Conservation (phyloP, 2,888 invertebrate species). For the Masnerella sp. region DNA sequence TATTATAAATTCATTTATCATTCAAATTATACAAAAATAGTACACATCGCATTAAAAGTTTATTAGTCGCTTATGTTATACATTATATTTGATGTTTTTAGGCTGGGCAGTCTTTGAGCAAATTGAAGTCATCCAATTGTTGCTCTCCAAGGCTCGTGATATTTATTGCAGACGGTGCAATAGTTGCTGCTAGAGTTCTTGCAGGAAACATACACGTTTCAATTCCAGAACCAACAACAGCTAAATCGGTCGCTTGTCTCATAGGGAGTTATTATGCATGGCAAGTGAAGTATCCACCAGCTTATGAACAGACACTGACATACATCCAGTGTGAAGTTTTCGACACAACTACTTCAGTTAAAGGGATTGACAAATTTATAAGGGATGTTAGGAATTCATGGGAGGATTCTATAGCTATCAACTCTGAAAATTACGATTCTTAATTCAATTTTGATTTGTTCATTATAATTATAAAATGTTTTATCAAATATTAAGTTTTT, state of each 20-base stretch:
- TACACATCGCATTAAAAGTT: no score
- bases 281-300: not conserved
- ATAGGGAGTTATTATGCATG: not conserved
- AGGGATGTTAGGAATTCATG: not conserved
- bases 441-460: no score
- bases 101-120: no score
- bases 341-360: not conserved
- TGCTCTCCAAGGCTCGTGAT: slow-evolving; percentile 3
- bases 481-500: no score
- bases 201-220: not conserved
- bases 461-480: no score
- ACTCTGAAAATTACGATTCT: no score
- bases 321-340: slow-evolving; percentile 1
- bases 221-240: not conserved
- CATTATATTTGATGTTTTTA: no score
- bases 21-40: no score
- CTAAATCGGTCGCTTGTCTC: not conserved
- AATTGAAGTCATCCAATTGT: no score
- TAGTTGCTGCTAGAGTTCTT: not conserved
- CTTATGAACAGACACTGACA: not conserved
- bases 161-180: not conserved
- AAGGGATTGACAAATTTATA: not conserved
- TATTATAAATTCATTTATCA: no score
- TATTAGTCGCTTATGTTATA: no score
- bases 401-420: not conserved